Conservation (phyloP, 2,113 vertebrate species). For the Stegastes partitus region DNA sequence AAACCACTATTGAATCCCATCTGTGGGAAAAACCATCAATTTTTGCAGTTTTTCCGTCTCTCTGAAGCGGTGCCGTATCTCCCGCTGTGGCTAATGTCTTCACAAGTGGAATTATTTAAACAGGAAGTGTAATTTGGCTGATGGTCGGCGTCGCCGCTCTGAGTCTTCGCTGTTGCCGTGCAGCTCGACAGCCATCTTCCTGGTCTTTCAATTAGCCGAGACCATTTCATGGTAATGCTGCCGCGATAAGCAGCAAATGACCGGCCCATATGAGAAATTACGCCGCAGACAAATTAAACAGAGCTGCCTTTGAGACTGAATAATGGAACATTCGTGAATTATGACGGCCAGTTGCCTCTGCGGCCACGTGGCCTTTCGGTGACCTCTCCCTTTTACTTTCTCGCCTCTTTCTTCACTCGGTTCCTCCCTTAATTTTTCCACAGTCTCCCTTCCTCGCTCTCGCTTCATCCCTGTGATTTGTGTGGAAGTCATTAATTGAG, state of each 20-base stretch:
- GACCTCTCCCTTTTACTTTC: slow-evolving; percentile 31
- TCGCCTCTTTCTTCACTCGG: not conserved
- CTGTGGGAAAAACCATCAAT: too few species aligned
- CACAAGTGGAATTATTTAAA: too few species aligned
- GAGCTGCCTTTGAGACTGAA: slow-evolving; percentile 14
- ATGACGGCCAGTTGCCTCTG: slow-evolving; percentile 5
- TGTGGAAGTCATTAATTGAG: slow-evolving; percentile 32
- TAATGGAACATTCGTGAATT: slow-evolving; percentile 20
- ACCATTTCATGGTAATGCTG: slow-evolving; percentile 42
- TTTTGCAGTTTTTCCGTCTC: too few species aligned
- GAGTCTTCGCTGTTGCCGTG: not conserved
- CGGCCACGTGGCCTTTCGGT: slow-evolving; percentile 17
- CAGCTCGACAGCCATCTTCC: not conserved
- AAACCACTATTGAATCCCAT: too few species aligned
- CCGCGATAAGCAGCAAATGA: slow-evolving; percentile 30
- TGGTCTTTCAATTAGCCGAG: slow-evolving; percentile 45
- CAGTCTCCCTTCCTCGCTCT: not conserved
- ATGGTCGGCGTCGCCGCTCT: not conserved
- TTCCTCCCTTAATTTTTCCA: not conserved
- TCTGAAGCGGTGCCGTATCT: too few species aligned
- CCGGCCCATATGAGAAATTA: slow-evolving; percentile 9
- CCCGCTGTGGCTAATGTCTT: too few species aligned
- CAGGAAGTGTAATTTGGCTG: not conserved
- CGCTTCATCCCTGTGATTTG: slow-evolving; percentile 3
- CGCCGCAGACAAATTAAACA: slow-evolving; percentile 35